Evolutionary conservation across 1,140 invertebrate species (phyloP).

Genomic region (Ips typographus): DNA sequence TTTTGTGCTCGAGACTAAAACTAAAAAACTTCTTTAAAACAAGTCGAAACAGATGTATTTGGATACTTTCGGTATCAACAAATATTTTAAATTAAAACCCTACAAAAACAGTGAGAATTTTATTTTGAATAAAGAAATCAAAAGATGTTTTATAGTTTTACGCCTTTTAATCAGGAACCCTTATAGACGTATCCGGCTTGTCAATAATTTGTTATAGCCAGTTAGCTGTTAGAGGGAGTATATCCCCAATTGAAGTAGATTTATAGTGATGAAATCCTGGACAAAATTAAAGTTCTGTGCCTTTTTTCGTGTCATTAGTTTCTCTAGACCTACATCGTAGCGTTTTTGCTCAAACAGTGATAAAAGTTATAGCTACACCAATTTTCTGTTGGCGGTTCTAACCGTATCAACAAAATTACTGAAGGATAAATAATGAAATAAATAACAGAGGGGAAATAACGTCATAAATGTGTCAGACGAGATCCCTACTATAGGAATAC

Average conservation of each 20-base stretch:
- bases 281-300: slow-evolving; percentile 47
- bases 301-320: slow-evolving; percentile 43
- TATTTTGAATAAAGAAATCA: background rate
- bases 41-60: background rate
- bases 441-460: slow-evolving; percentile 14
- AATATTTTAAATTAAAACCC: background rate
- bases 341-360: slow-evolving; percentile 15
- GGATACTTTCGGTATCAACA: background rate
- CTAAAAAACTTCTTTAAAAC: background rate
- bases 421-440: background rate
- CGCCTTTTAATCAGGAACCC: slow-evolving; percentile 33
- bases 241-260: slow-evolving; percentile 46
- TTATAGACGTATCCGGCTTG: slow-evolving; percentile 15
- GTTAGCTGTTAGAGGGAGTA: slow-evolving; percentile 36
- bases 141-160: background rate
- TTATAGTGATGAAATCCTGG: slow-evolving; percentile 49
- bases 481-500: slow-evolving; percentile 3
- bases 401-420: too few relatives aligned
- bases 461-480: slow-evolving; percentile 34
- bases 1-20: background rate
- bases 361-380: slow-evolving; percentile 1
- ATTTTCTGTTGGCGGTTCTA: background rate
- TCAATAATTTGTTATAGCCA: slow-evolving; percentile 43
- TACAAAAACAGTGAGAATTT: background rate
- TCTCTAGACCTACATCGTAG: slow-evolving; percentile 18